Conservation (phyloP, 2,797 vertebrate genomes). For the Hippopotamyrus pictus region DNA sequence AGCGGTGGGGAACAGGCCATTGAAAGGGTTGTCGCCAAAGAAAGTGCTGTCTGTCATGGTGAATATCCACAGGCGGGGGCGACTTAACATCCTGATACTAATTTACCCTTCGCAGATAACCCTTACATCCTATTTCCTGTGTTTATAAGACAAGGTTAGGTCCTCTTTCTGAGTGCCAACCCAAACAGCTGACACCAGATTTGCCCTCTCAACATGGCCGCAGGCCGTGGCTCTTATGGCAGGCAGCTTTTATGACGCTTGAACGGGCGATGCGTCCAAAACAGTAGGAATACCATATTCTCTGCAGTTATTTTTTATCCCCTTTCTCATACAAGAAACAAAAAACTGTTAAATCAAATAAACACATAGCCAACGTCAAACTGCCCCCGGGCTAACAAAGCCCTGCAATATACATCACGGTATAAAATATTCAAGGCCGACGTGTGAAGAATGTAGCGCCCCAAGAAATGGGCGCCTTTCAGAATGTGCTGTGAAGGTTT, state of each 20-base stretch:
- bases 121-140: not conserved
- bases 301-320: constrained; percentile 11
- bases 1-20: not conserved
- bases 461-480: not conserved
- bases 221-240: not conserved
- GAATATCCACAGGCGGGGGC: not conserved
- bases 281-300: constrained; percentile 37
- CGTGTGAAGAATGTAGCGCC: not conserved
- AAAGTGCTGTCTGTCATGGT: not conserved
- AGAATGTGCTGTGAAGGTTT: not conserved
- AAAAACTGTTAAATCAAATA: constrained; percentile 51
- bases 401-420: constrained; percentile 26
- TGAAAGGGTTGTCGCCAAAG: not conserved
- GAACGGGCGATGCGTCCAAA: constrained; percentile 33
- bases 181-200: not conserved
- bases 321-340: constrained; percentile 55
- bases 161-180: not conserved
- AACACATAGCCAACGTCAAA: constrained; percentile 54
- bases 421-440: constrained; percentile 53
- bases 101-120: not conserved
- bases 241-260: not conserved
- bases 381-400: constrained; percentile 40
- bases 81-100: not conserved
- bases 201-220: not conserved
- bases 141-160: not conserved